These are phyloP conservation scores for Torymus tubicola DNA, from an alignment of 2,888 invertebrate genomes.

Conservation along the genomic window DNA sequence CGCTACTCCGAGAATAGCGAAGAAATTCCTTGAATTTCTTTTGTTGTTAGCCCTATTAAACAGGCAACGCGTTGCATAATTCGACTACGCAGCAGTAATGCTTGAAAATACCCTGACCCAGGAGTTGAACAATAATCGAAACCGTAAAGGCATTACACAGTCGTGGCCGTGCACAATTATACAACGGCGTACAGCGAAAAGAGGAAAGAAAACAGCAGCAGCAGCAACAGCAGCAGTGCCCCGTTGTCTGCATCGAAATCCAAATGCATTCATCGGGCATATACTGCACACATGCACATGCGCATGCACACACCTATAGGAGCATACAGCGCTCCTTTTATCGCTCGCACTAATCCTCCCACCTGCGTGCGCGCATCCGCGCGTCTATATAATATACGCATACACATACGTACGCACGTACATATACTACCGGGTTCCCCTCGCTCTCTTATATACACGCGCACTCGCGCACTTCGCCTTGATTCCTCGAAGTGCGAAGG, in stretches of 20 bases:
- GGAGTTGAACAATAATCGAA: background rate
- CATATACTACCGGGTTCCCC: slow-evolving; percentile 27
- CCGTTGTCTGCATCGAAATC: slow-evolving; percentile 64
- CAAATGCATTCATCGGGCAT: slow-evolving; percentile 59
- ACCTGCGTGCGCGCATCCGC: slow-evolving; percentile 38
- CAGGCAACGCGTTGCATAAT: too few relatives aligned
- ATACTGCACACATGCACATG: background rate
- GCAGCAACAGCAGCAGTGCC: background rate
- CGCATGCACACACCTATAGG: background rate
- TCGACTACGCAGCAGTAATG: too few relatives aligned
- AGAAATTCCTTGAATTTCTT: too few relatives aligned
- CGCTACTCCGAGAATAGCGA: too few relatives aligned
- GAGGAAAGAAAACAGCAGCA: background rate
- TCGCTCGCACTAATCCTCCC: slow-evolving; percentile 51
- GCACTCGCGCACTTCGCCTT: background rate
- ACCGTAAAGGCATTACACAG: background rate
- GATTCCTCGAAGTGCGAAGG: slow-evolving; percentile 41
- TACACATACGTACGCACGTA: slow-evolving; percentile 48
- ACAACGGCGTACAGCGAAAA: background rate
- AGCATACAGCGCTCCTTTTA: slow-evolving; percentile 23
- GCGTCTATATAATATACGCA: background rate
- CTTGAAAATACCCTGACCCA: background rate
- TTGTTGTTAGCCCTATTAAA: too few relatives aligned
- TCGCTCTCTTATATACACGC: slow-evolving; percentile 1
- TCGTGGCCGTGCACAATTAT: background rate